Conservation (phyloP, 2,888 invertebrate species). For the Dolichopus griseipennis region DNA sequence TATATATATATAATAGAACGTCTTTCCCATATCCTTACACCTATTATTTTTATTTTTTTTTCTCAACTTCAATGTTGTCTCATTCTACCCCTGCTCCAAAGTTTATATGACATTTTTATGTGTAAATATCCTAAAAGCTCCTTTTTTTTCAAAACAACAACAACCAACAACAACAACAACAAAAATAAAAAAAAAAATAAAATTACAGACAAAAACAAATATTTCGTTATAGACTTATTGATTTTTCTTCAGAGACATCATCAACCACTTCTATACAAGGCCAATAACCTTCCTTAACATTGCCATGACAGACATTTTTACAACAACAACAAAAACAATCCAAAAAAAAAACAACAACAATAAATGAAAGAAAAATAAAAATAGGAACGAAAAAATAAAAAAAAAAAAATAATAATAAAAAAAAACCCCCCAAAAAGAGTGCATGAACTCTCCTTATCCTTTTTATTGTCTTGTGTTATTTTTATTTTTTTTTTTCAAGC, state of each 20-base stretch:
- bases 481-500: too few relatives aligned
- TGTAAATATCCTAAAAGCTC: background rate
- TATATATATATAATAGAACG: too few relatives aligned
- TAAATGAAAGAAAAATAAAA: background rate
- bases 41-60: too few relatives aligned
- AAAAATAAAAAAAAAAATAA: background rate
- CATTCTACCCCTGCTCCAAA: too few relatives aligned
- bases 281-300: slow-evolving; percentile 6
- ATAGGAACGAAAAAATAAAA: background rate
- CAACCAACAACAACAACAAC: background rate
- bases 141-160: background rate
- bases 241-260: background rate
- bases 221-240: background rate
- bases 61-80: too few relatives aligned
- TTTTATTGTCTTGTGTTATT: slow-evolving; percentile 13
- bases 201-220: background rate
- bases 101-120: too few relatives aligned
- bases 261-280: slow-evolving; percentile 1
- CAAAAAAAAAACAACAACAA: too few relatives aligned
- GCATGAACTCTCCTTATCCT: slow-evolving; percentile 23
- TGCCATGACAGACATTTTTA: slow-evolving; percentile 3
- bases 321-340: background rate
- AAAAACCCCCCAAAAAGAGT: slow-evolving; percentile 18
- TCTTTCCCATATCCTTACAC: too few relatives aligned
- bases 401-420: slow-evolving; percentile 14